phyloP scores from a whole-genome alignment of 1,140 invertebrate genomes.

The Drosophila navojoa region DNA sequence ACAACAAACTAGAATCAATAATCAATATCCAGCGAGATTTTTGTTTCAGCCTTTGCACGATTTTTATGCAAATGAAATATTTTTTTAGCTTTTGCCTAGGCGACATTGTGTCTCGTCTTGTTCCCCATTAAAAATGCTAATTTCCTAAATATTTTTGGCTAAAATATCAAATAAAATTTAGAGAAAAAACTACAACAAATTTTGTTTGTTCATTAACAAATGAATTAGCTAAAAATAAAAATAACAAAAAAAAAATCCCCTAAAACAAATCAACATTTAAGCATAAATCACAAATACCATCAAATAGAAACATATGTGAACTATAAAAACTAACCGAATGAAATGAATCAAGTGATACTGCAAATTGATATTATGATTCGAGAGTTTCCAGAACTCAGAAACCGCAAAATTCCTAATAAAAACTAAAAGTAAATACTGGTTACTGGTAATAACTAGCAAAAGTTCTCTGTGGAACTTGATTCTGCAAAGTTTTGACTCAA shows the following conservation, averaged over 20 bases:
- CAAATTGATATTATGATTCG: constrained; percentile 32
- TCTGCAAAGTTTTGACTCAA: constrained; percentile 1
- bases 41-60: constrained; percentile 20
- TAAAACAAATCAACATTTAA: constrained; percentile 33
- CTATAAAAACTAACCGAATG: constrained; percentile 4
- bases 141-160: constrained; percentile 56
- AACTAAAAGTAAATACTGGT: too few relatives aligned
- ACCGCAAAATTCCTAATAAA: constrained; percentile 4
- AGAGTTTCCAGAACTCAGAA: too few relatives aligned
- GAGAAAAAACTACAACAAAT: constrained; percentile 6
- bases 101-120: constrained; percentile 76
- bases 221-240: constrained; percentile 59
- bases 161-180: constrained; percentile 11
- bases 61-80: constrained; percentile 49
- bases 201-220: constrained; percentile 73
- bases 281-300: constrained; percentile 18
- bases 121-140: constrained; percentile 77
- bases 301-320: constrained; percentile 17
- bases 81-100: constrained; percentile 26
- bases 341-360: constrained; percentile 24
- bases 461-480: constrained; percentile 20
- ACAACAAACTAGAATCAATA: constrained; percentile 9
- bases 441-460: constrained; percentile 22
- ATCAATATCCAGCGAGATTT: constrained; percentile 13
- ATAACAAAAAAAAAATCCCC: constrained; percentile 10